Evolutionary conservation across 2,888 invertebrate genomes (phyloP).

Genomic region (Ophion costatus): DNA sequence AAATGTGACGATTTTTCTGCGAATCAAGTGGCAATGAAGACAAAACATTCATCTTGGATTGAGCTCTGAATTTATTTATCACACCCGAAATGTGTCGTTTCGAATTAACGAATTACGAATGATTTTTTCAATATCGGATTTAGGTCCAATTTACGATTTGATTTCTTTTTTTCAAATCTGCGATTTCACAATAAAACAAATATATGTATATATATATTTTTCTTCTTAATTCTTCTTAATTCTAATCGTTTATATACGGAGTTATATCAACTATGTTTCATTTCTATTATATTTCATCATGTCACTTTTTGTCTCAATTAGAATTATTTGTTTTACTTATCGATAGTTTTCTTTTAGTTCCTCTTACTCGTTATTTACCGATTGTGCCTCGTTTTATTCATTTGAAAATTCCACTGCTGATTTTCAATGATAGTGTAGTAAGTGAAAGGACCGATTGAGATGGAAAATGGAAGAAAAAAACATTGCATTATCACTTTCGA

Average conservation of each 20-base stretch:
- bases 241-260: not conserved
- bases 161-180: not conserved
- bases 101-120: not conserved
- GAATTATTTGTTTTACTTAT: not conserved
- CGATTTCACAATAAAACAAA: not conserved
- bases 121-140: not conserved
- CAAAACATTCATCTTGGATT: not conserved
- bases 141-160: not conserved
- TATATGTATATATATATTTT: not conserved
- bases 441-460: not conserved
- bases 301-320: not conserved
- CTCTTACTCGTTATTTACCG: no score
- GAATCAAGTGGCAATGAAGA: constrained; percentile 30
- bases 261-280: not conserved
- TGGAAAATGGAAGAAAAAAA: not conserved
- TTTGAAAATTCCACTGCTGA: not conserved
- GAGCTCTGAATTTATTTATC: not conserved
- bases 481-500: not conserved
- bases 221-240: not conserved
- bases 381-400: not conserved
- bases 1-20: constrained; percentile 57
- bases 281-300: not conserved
- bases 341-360: not conserved
- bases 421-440: not conserved
- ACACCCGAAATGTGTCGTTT: not conserved